A percentile compares a stretch with the other conserved stretches of the same genome.
Evolutionary conservation across 1,140 invertebrate species (phyloP).

Genomic region (Campoletis sonorensis): DNA sequence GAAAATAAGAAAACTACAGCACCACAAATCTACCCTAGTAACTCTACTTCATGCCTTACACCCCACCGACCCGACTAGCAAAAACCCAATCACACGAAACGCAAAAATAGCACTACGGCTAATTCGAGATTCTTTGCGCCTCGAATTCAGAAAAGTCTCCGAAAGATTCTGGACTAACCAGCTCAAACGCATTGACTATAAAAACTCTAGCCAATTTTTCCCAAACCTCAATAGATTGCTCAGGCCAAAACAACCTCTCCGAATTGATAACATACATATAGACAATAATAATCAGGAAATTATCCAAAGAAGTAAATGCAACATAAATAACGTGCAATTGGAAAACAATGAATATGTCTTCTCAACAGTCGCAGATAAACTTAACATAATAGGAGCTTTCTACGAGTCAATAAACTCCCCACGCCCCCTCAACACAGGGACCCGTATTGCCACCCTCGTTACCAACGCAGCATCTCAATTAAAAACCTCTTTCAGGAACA

Average conservation of each 20-base stretch:
- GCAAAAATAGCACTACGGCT: neutral
- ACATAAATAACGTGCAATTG: neutral
- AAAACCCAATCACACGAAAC: neutral
- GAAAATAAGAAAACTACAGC: neutral
- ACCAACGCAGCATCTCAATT: neutral
- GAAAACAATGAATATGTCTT: neutral
- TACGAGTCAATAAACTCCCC: conserved; percentile 37
- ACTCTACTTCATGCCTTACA: neutral
- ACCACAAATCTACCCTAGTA: conserved; percentile 11
- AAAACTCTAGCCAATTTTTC: neutral
- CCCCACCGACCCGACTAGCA: neutral
- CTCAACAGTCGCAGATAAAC: conserved; percentile 23
- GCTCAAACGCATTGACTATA: conserved; percentile 10
- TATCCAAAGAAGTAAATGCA: neutral
- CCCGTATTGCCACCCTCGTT: conserved; percentile 9
- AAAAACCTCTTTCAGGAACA: neutral
- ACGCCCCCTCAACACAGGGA: conserved; percentile 15
- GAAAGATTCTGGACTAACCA: conserved; percentile 17
- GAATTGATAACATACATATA: conserved; percentile 11
- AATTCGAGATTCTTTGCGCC: neutral
- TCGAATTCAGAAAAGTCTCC: neutral
- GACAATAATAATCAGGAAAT: neutral
- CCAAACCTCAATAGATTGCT: conserved; percentile 12
- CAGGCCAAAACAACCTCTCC: conserved; percentile 4
- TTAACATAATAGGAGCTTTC: conserved; percentile 33